Evolutionary conservation across 2,888 invertebrate species (phyloP), one percentile per base, ranked within the genome.

Genomic region (Tiliacea aurago): DNA sequence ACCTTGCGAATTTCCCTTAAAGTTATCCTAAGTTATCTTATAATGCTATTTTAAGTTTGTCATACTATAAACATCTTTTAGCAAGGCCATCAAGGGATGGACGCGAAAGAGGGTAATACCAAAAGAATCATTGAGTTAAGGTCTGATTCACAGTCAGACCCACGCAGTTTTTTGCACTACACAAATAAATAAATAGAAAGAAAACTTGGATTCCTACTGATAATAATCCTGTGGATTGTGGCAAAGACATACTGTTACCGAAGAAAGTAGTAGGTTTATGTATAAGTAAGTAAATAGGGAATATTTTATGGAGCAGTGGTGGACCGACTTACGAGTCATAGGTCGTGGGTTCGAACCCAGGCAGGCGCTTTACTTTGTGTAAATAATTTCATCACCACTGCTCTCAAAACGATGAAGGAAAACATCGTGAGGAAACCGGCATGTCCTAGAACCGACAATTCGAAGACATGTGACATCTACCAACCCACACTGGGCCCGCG

Each of bases 121-220:
- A 66, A 47, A 66, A 20, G 5, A 10, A 28, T 13, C 11, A 41
- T 37, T 53, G 6, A 66, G 51, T 58, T 66, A 70, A 80, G 56
- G 73, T 47, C 18, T 49, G 13, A 43, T 63, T 59, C 37, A 62
- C n/a, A n/a, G n/a, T n/a, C n/a, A n/a, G n/a, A n/a, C 61, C 66
- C 59, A 84, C 84, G 59, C 61, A 20, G 2, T 33, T 43, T n/a
- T 41, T 15, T 68, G 18, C 1, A 53, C 18, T 56, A 28, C 10
- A 28, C 23, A 69, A 51, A 66, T 47, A 33, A 45, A 49, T 13
- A 33, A 33, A 58, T 49, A 79, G 49, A 28, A 62, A n/a, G 45
- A 43, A 20, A 10, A 41, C 2, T 23, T 15, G 5, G 9, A 45
- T 67, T 68, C 9, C 11, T n/a, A 45, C 13, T 45, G n/a, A 4